Evolutionary conservation across 1,140 invertebrate genomes (phyloP).

Genomic region (Drosophila equinoxialis): DNA sequence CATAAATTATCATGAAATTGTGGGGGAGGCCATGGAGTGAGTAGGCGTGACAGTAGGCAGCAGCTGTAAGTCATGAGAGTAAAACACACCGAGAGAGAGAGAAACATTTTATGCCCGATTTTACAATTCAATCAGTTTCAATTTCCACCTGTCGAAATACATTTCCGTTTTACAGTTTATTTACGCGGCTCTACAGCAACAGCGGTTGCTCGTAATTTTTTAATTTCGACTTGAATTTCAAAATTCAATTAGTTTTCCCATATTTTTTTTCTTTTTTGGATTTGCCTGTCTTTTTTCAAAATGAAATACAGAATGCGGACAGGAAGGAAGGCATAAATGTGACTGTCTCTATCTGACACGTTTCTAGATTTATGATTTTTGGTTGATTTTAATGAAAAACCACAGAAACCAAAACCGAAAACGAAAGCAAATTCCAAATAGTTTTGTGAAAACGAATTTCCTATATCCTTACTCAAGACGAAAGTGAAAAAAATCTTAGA

Average conservation of each 20-base stretch:
- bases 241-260: constrained; percentile 69
- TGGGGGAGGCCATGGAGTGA: background rate
- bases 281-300: background rate
- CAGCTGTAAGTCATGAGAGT: constrained; percentile 49
- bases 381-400: constrained; percentile 78
- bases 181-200: constrained; percentile 25
- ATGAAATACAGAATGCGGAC: background rate
- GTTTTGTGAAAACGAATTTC: constrained; percentile 10
- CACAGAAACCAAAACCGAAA: constrained; percentile 28
- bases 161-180: constrained; percentile 76
- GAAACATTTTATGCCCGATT: constrained; percentile 71
- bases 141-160: constrained; percentile 79
- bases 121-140: constrained; percentile 80
- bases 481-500: no score
- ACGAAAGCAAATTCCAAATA: background rate
- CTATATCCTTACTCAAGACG: background rate
- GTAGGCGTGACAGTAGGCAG: constrained; percentile 30
- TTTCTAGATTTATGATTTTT: constrained; percentile 77
- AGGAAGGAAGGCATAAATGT: constrained; percentile 49
- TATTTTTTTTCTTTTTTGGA: background rate
- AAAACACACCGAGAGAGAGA: constrained; percentile 35
- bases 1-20: constrained; percentile 61
- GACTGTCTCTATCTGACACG: constrained; percentile 45
- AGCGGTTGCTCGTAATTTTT: constrained; percentile 66
- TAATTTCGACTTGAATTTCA: constrained; percentile 75